Evolutionary conservation across 2,113 vertebrate species (phyloP).

Genomic region (crab-eating macaque (Macaca fascicularis)): T2T-MFA8v1.1 NC_088389.1:115175001-115175500

Average conservation of each 20-base stretch:
- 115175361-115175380: not conserved
- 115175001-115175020: conserved; percentile 45
- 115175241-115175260: not conserved
- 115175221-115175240: conserved; percentile 53
- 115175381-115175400: not conserved
- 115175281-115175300: conserved; percentile 27
- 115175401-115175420: conserved; percentile 27
- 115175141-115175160: not conserved
- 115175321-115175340: not conserved
- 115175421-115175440: not conserved
- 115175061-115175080: not conserved
- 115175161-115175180: conserved; percentile 36
- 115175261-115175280: conserved; percentile 19
- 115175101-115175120: not conserved
- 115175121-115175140: not conserved
- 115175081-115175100: conserved; percentile 53
- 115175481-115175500: not conserved
- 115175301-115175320: not conserved
- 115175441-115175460: not conserved
- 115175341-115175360: not conserved
- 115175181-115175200: not conserved
- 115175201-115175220: conserved; percentile 38
- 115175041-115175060: conserved; percentile 24
- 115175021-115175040: conserved; percentile 38
- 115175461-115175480: not conserved